Evolutionary conservation across 2,888 invertebrate genomes (phyloP), one percentile per base, ranked within the genome.

Genomic region (Leuctra nigra): DNA sequence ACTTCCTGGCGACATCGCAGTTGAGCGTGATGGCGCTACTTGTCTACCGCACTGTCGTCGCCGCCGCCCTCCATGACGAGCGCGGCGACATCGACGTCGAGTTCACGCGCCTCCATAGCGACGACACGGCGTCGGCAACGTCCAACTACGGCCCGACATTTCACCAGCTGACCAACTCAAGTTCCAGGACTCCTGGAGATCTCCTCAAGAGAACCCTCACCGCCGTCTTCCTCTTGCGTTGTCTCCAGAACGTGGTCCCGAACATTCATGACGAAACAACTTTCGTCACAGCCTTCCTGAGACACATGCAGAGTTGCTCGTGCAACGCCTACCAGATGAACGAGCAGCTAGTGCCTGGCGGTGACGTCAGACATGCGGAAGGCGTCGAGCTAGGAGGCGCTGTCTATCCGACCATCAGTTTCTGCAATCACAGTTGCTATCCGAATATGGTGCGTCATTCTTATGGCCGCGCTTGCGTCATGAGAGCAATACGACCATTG

Each of bases 311-410:
- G 60, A 68, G 71, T 9, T 68, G 72, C 24, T 70, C 72, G 50
- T 75, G 75, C 62, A 76, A 76, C 61, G 76, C 75, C 22, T 76
- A 76, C 55, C 75, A 74, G 60, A 72, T 76, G 20, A 69, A 70
- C n/a, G 72, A 73, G 58, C 69, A 70, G 16, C 68, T 66, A 65
- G 68, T 70, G 52, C 67, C 70, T 4, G 64, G 67, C 6, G 66
- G 66, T 20, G 56, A 60, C 4, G 48, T 63, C 2, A 50, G 47
- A 6, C 35, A 55, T 18, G 58, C 63, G 13, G 56, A 63, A 25
- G 61, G 62, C 22, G 35, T 56, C 11, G 66, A 67, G 58, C 61
- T 76, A 9, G 76, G 76, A 1, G 76, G 75, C 9, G 75, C 74
- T 1, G 69, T 74, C 58, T 75, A 75, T 58, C 68, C 74, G 0